phyloP scores from a whole-genome alignment of 2,888 invertebrate genomes.

The Ophion costatus region DNA sequence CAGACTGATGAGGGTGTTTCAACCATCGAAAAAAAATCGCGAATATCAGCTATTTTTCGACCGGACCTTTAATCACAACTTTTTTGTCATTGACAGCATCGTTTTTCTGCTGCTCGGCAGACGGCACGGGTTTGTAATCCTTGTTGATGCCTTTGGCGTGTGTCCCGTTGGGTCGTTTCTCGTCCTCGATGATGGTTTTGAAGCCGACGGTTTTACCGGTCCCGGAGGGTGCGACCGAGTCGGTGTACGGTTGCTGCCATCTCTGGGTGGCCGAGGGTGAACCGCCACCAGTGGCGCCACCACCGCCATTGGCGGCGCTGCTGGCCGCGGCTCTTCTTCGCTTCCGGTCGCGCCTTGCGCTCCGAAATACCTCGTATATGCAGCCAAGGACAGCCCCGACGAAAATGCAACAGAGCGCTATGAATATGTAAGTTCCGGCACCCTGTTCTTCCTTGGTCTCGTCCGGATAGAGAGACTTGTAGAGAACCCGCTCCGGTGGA shows the following conservation, averaged over 20 bases:
- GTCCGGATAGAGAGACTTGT: constrained; percentile 90
- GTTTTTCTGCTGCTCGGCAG: constrained; percentile 75
- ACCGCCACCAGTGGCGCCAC: constrained; percentile 49
- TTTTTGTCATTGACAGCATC: constrained; percentile 78
- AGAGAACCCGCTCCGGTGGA: constrained; percentile 90
- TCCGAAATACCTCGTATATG: constrained; percentile 87
- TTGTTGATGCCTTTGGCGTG: constrained; percentile 78
- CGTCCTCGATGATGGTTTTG: constrained; percentile 76
- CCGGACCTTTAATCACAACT: constrained; percentile 79
- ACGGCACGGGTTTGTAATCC: constrained; percentile 81
- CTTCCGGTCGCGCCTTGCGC: constrained; percentile 78
- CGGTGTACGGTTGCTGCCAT: constrained; percentile 79
- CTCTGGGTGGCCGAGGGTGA: constrained; percentile 70
- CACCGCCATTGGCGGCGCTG: constrained; percentile 63
- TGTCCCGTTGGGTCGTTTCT: constrained; percentile 81
- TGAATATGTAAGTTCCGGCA: constrained; percentile 91
- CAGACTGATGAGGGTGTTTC: not conserved
- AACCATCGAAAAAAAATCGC: too few relatives aligned
- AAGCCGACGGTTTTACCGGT: constrained; percentile 79
- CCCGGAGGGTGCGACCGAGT: constrained; percentile 70
- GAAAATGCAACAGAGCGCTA: constrained; percentile 91
- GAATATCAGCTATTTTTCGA: too few relatives aligned
- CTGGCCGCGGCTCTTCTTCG: constrained; percentile 70
- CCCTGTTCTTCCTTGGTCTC: constrained; percentile 92
- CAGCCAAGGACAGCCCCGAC: constrained; percentile 88